Evolutionary conservation across 1,140 invertebrate species (phyloP).

Genomic region (Lamellibrachia luymesi): DNA sequence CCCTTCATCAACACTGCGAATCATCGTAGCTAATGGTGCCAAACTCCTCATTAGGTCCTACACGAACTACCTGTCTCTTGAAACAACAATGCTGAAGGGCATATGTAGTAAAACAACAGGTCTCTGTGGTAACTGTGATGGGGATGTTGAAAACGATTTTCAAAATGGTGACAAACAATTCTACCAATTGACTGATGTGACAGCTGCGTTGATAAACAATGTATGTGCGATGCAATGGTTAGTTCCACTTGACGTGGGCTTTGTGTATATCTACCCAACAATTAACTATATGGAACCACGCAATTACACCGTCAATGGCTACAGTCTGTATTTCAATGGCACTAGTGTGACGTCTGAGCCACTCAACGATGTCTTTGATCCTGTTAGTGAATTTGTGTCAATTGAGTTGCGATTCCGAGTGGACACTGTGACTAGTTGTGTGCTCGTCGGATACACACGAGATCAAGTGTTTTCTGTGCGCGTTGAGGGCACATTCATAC

Average conservation of each 20-base stretch:
- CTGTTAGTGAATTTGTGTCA: not conserved
- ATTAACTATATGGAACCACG: not conserved
- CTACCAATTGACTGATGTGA: constrained; percentile 25
- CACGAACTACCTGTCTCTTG: not conserved
- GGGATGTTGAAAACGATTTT: constrained; percentile 34
- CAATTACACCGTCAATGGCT: not conserved
- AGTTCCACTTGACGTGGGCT: constrained; percentile 22
- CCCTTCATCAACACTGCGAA: not conserved
- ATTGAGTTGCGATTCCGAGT: not conserved
- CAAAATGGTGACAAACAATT: not conserved
- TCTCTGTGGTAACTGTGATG: constrained; percentile 36
- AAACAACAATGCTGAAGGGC: not conserved
- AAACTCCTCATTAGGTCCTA: not conserved
- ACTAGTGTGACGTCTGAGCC: constrained; percentile 27
- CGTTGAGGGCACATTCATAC: not conserved
- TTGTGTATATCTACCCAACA: constrained; percentile 22
- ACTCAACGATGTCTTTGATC: not conserved
- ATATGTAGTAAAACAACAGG: constrained; percentile 17
- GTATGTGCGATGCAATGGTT: constrained; percentile 28
- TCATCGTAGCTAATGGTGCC: not conserved
- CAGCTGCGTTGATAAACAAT: constrained; percentile 25
- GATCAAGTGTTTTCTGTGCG: not conserved
- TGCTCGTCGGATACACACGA: not conserved
- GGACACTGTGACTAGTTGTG: not conserved
- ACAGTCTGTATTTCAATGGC: constrained; percentile 7